Percentiles rank a stretch among this genome's conserved stretches.
Evolutionary conservation across 2,888 invertebrate species (phyloP).

Genomic region (Microctonus brassicae): DNA sequence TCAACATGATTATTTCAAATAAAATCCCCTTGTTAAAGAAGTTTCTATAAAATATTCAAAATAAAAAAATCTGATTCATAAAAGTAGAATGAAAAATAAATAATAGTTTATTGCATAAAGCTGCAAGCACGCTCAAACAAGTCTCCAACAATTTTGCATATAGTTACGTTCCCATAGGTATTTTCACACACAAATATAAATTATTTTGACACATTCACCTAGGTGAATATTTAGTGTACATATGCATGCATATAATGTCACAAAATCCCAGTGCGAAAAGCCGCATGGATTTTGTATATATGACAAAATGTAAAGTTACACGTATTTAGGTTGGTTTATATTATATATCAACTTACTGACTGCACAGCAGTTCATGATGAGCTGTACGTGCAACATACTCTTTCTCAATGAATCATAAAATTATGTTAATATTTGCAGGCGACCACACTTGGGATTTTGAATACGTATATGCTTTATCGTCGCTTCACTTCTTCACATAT

Average conservation of each 20-base stretch:
- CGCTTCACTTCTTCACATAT: background rate
- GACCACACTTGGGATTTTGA: background rate
- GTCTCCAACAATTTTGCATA: background rate
- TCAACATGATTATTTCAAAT: too few relatives aligned
- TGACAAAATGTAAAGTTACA: background rate
- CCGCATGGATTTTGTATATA: background rate
- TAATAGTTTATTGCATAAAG: slow-evolving; percentile 2
- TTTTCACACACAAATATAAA: background rate
- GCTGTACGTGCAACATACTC: slow-evolving; percentile 14
- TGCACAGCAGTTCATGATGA: slow-evolving; percentile 21
- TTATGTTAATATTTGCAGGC: slow-evolving; percentile 22
- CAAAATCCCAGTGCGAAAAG: background rate
- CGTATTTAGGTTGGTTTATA: too few relatives aligned
- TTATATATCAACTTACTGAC: too few relatives aligned
- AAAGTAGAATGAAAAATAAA: too few relatives aligned
- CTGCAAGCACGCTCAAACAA: background rate
- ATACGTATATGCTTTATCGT: too few relatives aligned
- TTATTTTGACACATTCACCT: background rate
- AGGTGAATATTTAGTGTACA: too few relatives aligned
- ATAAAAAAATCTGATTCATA: too few relatives aligned
- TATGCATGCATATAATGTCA: background rate
- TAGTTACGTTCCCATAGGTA: background rate
- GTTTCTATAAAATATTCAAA: too few relatives aligned
- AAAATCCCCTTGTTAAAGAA: too few relatives aligned
- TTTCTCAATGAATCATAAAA: slow-evolving; percentile 27